phyloP scores from a whole-genome alignment of 2,888 invertebrate genomes.

The Glaucopsyche alexis region DNA sequence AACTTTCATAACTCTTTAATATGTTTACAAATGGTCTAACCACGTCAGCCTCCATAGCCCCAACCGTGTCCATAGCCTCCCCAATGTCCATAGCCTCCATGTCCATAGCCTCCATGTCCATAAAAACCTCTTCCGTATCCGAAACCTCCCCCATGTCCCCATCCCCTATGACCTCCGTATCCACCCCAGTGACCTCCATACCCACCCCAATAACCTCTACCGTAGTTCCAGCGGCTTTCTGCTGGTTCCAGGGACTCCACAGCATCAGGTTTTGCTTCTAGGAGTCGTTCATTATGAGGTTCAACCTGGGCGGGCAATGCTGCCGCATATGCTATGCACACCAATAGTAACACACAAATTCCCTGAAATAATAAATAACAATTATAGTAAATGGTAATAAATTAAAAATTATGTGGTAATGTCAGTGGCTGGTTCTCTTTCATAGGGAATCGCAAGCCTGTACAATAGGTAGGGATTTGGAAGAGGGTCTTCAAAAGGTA shows the following conservation, averaged over 20 bases:
- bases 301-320: neutral
- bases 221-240: constrained; percentile 29
- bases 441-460: too few relatives aligned
- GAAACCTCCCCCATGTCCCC: constrained; percentile 39
- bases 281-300: neutral
- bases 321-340: neutral
- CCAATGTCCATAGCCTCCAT: constrained; percentile 24
- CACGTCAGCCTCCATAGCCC: neutral
- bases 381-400: too few relatives aligned
- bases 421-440: too few relatives aligned
- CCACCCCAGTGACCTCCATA: constrained; percentile 20
- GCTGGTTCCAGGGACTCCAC: neutral
- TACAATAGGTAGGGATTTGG: too few relatives aligned
- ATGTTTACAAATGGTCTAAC: neutral
- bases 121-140: neutral
- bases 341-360: neutral
- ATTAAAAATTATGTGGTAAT: too few relatives aligned
- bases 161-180: constrained; percentile 34
- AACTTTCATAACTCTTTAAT: neutral
- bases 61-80: constrained; percentile 11
- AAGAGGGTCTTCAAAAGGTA: too few relatives aligned
- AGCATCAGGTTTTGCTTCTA: neutral
- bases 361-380: neutral
- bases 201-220: constrained; percentile 20
- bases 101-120: constrained; percentile 21